Base-by-base conservation (phyloP, 2,113 vertebrate species). In the Montifringilla adamsi region DNA sequence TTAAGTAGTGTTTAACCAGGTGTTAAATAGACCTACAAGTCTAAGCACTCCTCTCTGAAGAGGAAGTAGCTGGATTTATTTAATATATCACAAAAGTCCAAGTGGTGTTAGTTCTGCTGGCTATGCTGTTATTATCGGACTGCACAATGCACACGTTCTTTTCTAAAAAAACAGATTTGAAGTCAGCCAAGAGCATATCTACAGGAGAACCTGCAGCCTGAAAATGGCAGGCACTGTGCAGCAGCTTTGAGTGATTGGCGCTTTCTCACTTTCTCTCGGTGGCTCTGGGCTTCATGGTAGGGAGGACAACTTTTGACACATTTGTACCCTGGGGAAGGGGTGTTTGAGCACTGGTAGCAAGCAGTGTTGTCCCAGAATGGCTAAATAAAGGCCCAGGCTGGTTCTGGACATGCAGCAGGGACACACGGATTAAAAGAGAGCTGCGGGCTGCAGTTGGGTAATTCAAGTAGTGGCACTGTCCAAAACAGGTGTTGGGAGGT, bases 1-100 rank as follows among this genome's bases (percentile, higher is more conserved):
- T 96, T 96, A 94, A 96, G 18, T 35, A 92, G 30, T 90, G 93
- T 76, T 96, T 95, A 96, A 96, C 83, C 87, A 96, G 91, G 88
- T 95, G 90, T 95, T 96, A 94, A 96, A 93, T 92, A 82, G 37
- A 31, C 22, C 12, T 92, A 52, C 21, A 93, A 52, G 80, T 50
- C 56, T 60, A 72, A 92, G 56, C 35, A 50, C 17, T 84, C 31
- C 3, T 77, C 27, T 78, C 56, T 73, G 55, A 85, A 92, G 55
- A 93, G 55, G 15, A 89, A 83, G 72, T 60, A 68, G 39, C 10
- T 70, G 78, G 14, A 84, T 93, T 75, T 74, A 58, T 91, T 81
- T n/a, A 55, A 87, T 28, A 20, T 55, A 35, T 79, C 79, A 37
- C 30, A 41, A 63, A 73, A n/a, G 10, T 23, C 11, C 2, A 81